phyloP scores from a whole-genome alignment of 2,888 invertebrate species.

The Thymelicus lineola region DNA sequence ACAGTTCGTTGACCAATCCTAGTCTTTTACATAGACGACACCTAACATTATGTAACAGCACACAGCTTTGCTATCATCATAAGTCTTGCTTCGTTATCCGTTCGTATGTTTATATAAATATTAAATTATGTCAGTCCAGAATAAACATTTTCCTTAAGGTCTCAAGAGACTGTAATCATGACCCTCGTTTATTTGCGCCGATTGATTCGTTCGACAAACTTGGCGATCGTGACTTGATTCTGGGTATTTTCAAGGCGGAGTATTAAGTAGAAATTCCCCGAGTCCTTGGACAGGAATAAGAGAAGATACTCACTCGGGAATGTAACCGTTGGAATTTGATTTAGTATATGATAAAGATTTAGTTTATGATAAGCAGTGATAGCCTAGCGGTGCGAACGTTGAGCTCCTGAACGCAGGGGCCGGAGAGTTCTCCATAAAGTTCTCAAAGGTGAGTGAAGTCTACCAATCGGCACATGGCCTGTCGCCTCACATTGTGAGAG shows the following conservation, averaged over 20 bases:
- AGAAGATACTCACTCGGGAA: slow-evolving; percentile 16
- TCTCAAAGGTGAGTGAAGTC: no score
- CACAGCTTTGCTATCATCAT: neutral
- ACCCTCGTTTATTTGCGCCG: slow-evolving; percentile 39
- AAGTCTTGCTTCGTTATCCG: neutral
- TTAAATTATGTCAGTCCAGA: slow-evolving; percentile 26
- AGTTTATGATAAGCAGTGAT: no score
- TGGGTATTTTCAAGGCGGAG: slow-evolving; percentile 25
- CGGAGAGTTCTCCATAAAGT: no score
- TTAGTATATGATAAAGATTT: slow-evolving; percentile 1
- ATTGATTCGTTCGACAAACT: slow-evolving; percentile 43
- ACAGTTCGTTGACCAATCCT: neutral
- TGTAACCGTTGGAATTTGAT: slow-evolving; percentile 9
- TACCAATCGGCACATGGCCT: no score
- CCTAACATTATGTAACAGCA: neutral
- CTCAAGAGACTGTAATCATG: slow-evolving; percentile 34
- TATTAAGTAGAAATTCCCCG: slow-evolving; percentile 26
- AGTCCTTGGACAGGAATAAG: slow-evolving; percentile 13
- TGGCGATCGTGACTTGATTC: slow-evolving; percentile 38
- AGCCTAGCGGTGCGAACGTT: no score
- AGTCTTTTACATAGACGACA: neutral
- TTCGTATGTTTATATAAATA: slow-evolving; percentile 38
- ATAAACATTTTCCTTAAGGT: slow-evolving; percentile 34
- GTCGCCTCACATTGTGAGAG: no score
- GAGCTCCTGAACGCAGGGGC: no score